A percentile compares a stretch with the other conserved stretches of the same genome.
phyloP scores from a whole-genome alignment of 2,797 vertebrate genomes.

The Coilia nasus region DNA sequence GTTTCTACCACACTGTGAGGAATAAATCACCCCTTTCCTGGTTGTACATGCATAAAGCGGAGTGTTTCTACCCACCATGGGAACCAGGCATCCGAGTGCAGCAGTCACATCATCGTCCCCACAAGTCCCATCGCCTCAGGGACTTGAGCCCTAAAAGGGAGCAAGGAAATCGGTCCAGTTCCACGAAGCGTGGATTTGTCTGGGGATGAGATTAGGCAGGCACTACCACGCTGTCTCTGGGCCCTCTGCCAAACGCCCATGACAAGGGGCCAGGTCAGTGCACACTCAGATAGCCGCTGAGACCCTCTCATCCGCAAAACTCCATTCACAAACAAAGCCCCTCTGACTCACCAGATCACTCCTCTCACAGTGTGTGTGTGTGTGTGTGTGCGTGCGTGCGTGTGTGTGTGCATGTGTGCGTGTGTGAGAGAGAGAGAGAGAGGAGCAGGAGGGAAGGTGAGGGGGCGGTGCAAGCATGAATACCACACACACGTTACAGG shows the following conservation, averaged over 20 bases:
- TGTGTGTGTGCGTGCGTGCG: conserved; percentile 31
- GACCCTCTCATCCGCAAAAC: neutral
- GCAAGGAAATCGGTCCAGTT: neutral
- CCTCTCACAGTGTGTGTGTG: conserved; percentile 16
- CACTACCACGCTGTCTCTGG: no score
- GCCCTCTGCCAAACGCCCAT: neutral
- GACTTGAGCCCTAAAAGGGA: neutral
- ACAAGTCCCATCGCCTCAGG: neutral
- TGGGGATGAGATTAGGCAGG: no score
- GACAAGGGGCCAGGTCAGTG: conserved; percentile 3
- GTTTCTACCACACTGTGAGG: neutral
- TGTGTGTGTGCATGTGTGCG: neutral
- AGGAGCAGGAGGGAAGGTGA: neutral
- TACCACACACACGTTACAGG: neutral
- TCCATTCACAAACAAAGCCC: conserved; percentile 27
- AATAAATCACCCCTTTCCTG: neutral
- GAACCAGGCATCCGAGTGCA: neutral
- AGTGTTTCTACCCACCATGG: neutral
- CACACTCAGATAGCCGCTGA: neutral
- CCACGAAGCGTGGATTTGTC: neutral
- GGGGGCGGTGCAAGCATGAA: neutral
- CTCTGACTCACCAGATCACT: neutral
- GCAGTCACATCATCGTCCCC: neutral
- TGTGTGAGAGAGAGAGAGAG: conserved; percentile 6
- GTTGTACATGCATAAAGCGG: neutral